Evolutionary conservation across 2,113 vertebrate genomes (phyloP), one percentile per base, ranked within the genome.

Genomic region (Ophiodon elongatus): DNA sequence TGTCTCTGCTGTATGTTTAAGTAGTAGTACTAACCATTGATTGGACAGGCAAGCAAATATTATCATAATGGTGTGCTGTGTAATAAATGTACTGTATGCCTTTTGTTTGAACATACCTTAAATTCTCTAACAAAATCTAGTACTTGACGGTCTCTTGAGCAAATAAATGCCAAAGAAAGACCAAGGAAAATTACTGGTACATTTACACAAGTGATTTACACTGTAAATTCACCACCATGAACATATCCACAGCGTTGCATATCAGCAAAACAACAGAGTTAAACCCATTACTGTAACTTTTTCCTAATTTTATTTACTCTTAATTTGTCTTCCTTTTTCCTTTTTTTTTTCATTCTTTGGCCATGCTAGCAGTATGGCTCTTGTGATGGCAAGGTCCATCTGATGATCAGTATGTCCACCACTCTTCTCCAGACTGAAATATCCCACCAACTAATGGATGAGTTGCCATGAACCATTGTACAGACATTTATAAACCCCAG

Each of bases 11-110:
- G n/a, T 85, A 64, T 74, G 74, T 75, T 75, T 73, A 83, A 83
- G 59, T n/a, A 64, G 41, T 43, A 62, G 50, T 80, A 80, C 80
- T 76, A 85, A 83, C 72, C 72, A 87, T 47, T 77, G 68, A 83
- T 85, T 83, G 29, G 52, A 62, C 4, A 39, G 33, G 50, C n/a
- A 31, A 59, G 67, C 67, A 66, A 47, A 59, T 77, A 29, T 68
- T 66, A 73, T 39, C 39, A 14, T 70, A 80, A 78, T 80, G 23
- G 68, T 37, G 14, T 57, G 19, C 43, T 35, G 73, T 62, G 50
- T 54, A 79, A 62, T 80, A 82, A 31, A 74, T 54, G 35, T 35
- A 64, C 13, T 62, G 13, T 56, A n/a, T 43, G 45, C 43, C 41
- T 79, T 68, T 76, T 7, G 3, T n/a, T 10, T 52, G 27, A 54